These are phyloP conservation scores for Atrina japonica DNA, from an alignment of 2,888 invertebrate species.

Conservation along the genomic window DNA sequence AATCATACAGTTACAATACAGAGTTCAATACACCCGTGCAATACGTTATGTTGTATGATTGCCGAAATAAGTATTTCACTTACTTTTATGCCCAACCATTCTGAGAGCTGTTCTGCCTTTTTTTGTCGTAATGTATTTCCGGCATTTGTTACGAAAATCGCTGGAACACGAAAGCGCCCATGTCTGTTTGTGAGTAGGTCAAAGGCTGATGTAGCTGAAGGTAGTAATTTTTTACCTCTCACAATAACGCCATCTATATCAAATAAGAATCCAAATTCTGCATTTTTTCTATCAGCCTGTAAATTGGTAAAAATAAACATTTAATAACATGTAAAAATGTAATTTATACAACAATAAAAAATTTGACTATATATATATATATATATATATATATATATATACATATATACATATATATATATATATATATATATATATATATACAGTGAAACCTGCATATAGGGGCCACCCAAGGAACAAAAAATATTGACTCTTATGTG, in stretches of 20 bases:
- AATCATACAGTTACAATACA: too few species aligned
- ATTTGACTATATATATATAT: too few species aligned
- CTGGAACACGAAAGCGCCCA: conserved; percentile 84
- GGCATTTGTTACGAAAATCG: conserved; percentile 86
- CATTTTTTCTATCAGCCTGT: conserved; percentile 22
- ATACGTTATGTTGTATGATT: too few species aligned
- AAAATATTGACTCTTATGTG: too few species aligned
- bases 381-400: too few species aligned
- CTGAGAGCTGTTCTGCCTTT: conserved; percentile 84
- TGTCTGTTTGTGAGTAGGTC: conserved; percentile 82
- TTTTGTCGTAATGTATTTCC: conserved; percentile 84
- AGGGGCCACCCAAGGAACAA: too few species aligned
- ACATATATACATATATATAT: too few species aligned
- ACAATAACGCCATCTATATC: conserved; percentile 87
- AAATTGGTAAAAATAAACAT: background rate
- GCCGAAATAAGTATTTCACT: conserved; percentile 11
- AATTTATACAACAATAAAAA: too few species aligned
- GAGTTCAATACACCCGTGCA: too few species aligned
- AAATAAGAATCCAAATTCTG: conserved; percentile 85
- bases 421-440: too few species aligned
- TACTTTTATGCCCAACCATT: conserved; percentile 84
- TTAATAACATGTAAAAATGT: too few species aligned
- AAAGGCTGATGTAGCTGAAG: conserved; percentile 84
- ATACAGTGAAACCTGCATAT: too few species aligned
- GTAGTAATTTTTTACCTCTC: conserved; percentile 84